Evolutionary conservation across 2,888 invertebrate genomes (phyloP), one percentile per base, ranked within the genome.

Genomic region (Watsonalla cultraria): DNA sequence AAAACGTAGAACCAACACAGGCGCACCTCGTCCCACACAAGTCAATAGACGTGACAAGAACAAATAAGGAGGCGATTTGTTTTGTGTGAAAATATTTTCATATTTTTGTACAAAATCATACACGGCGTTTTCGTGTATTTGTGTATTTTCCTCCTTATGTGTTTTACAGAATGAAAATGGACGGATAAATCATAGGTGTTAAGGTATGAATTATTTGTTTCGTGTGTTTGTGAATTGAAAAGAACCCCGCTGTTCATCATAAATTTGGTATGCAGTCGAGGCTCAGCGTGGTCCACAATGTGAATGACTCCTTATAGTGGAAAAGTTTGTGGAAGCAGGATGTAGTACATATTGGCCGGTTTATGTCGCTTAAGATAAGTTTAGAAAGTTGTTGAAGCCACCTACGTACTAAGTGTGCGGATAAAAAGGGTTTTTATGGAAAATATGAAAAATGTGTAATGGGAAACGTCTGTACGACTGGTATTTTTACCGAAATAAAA

Each of bases 241-340:
- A 74, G 72, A 78, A 24, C 24, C 24, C 24, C 24, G 24, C 4
- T 24, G 24, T 24, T 2, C 24, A 24, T 24, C 24, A 24, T 24
- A 24, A 1, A 24, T 24, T 24, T 24, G 24, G 24, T 24, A 24
- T 24, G 24, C 24, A 24, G 24, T 24, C 24, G 24, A 24, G 51
- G 48, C 6, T 5, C 45, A n/a, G 56, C 52, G 59, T 56, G 45
- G 54, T 33, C 34, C 34, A 52, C 55, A n/a, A 54, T 53, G 55
- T 63, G 76, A 77, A 76, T 72, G 69, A 73, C 71, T 69, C 69
- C 69, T 74, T 75, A 76, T 71, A 72, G 70, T 68, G 58, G 53
- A 56, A 24, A 24, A 24, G 24, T 24, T 24, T 24, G 24, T 24
- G 24, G 24, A 24, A 24, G 24, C 2, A 24, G 24, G 24, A 24